These are phyloP conservation scores for Laticauda colubrina DNA, from an alignment of 2,113 vertebrate genomes.

Conservation along the genomic window DNA sequence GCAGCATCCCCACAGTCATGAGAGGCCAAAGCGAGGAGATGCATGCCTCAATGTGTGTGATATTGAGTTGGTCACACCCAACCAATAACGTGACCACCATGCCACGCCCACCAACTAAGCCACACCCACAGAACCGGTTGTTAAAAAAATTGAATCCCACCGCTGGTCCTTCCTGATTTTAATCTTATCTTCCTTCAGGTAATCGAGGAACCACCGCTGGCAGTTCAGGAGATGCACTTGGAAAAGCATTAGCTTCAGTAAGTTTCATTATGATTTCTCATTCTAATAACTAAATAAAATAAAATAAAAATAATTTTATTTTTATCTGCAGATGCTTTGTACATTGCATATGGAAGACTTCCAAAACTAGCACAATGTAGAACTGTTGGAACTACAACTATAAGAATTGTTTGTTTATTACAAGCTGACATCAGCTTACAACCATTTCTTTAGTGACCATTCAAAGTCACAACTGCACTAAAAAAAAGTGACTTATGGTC, in stretches of 20 bases:
- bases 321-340: background rate
- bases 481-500: background rate
- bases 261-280: slow-evolving; percentile 72
- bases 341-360: background rate
- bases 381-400: background rate
- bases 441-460: background rate
- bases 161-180: background rate
- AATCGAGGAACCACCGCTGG: slow-evolving; percentile 85
- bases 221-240: slow-evolving; percentile 96
- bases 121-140: too few relatives aligned
- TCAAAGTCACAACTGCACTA: background rate
- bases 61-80: too few relatives aligned
- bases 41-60: too few relatives aligned
- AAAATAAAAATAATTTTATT: too few relatives aligned
- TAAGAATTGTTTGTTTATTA: background rate
- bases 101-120: too few relatives aligned
- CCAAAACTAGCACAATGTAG: background rate
- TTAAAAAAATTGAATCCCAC: too few relatives aligned
- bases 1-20: too few relatives aligned
- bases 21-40: too few relatives aligned
- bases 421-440: background rate
- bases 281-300: slow-evolving; percentile 26
- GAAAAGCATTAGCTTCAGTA: slow-evolving; percentile 97
- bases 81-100: too few relatives aligned
- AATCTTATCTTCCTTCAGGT: slow-evolving; percentile 64